A percentile compares a stretch with the other conserved stretches of the same genome.
These are phyloP conservation scores for Leptothorax acervorum DNA, from an alignment of 2,888 invertebrate genomes.

Conservation along the genomic window DNA sequence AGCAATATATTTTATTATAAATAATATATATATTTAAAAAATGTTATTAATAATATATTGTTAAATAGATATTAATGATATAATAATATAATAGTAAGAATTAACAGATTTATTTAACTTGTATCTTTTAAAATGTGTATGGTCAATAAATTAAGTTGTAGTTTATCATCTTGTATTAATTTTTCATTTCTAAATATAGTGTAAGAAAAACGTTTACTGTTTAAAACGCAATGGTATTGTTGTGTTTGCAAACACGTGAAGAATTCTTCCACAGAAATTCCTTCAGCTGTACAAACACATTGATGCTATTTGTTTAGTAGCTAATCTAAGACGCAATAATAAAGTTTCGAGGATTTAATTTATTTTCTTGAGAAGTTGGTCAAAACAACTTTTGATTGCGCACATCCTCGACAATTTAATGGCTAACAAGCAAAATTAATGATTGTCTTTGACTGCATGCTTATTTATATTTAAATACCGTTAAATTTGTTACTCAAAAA, in stretches of 20 bases:
- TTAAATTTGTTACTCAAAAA: neutral
- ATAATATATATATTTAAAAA: neutral
- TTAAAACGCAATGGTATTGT: neutral
- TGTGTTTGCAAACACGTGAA: neutral
- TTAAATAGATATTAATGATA: neutral
- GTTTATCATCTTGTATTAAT: neutral
- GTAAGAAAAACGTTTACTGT: neutral
- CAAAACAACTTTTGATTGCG: conserved; percentile 1
- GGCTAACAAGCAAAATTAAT: neutral
- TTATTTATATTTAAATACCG: neutral
- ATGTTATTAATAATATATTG: neutral
- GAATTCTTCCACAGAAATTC: neutral
- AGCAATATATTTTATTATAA: neutral
- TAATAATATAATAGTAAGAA: neutral
- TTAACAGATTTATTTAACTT: neutral
- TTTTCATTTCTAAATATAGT: neutral
- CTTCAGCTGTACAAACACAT: neutral
- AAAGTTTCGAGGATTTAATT: neutral
- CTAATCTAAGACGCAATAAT: conserved; percentile 5
- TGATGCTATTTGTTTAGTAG: conserved; percentile 7
- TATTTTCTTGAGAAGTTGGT: conserved; percentile 14
- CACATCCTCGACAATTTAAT: neutral
- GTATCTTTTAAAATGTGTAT: neutral
- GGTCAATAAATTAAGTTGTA: neutral
- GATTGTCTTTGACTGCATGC: neutral